Evolutionary conservation across 2,113 vertebrate genomes (phyloP).

Genomic region (Psittacus erithacus): DNA sequence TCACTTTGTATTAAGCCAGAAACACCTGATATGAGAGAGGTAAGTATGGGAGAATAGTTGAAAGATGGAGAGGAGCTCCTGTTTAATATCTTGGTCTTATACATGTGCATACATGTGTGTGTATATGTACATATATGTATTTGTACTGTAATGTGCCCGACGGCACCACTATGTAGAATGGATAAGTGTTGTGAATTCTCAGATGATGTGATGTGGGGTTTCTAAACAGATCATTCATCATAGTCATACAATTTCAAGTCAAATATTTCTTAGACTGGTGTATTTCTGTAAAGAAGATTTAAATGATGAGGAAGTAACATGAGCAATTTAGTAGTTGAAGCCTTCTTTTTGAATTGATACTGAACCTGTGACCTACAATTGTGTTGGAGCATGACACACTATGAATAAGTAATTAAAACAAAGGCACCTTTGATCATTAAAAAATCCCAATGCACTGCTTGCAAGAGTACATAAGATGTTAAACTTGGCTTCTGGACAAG

Average conservation of each 20-base stretch:
- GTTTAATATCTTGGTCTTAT: not conserved
- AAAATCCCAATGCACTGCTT: not conserved
- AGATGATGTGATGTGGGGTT: not conserved
- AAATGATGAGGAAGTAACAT: not conserved
- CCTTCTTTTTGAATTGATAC: not conserved
- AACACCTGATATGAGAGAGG: not conserved
- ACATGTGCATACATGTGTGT: fast-evolving
- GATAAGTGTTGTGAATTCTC: not conserved
- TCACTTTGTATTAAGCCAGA: not conserved
- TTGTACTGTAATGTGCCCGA: not conserved
- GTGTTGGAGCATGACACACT: not conserved
- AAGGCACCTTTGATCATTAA: not conserved
- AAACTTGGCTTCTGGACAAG: constrained; percentile 10
- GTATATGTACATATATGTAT: not conserved
- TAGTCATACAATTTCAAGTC: not conserved
- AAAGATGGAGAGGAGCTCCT: not conserved
- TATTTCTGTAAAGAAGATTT: not conserved
- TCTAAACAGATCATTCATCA: not conserved
- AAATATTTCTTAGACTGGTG: not conserved
- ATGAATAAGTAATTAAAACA: not conserved
- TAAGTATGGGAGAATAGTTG: not conserved
- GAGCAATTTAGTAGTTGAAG: not conserved
- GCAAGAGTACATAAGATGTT: not conserved
- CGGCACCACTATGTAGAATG: not conserved
- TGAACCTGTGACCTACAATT: not conserved